Evolutionary conservation across 1,140 invertebrate species (phyloP).

Genomic region (Cotesia chilonis): DNA sequence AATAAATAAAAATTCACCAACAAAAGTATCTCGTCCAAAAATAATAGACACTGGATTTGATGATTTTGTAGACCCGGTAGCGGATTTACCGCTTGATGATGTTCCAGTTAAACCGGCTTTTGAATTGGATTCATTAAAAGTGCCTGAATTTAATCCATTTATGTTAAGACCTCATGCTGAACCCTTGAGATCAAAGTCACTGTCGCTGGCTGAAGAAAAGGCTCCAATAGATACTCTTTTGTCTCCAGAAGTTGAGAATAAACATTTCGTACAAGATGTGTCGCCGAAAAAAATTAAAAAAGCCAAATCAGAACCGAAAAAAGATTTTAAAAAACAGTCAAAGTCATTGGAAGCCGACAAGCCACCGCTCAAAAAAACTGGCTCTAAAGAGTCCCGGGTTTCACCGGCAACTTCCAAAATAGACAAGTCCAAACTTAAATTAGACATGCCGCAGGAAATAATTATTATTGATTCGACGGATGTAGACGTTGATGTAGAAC

Average conservation of each 20-base stretch:
- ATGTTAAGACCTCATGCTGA: conserved; percentile 61
- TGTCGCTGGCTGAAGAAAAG: conserved; percentile 64
- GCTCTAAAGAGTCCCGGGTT: conserved; percentile 55
- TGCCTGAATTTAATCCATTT: conserved; percentile 63
- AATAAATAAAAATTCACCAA: conserved; percentile 51
- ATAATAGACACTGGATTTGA: conserved; percentile 63
- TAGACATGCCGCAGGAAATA: conserved; percentile 64
- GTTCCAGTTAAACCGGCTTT: conserved; percentile 61
- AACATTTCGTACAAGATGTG: conserved; percentile 59
- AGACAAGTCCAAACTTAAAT: conserved; percentile 62
- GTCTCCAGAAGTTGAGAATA: conserved; percentile 61
- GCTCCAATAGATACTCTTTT: conserved; percentile 62
- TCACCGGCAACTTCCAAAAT: conserved; percentile 57
- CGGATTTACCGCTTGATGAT: conserved; percentile 63
- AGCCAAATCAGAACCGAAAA: conserved; percentile 56
- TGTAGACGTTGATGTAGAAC: conserved; percentile 38
- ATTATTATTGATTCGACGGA: conserved; percentile 64
- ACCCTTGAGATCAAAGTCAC: conserved; percentile 59
- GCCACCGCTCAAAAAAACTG: conserved; percentile 57
- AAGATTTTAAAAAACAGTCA: conserved; percentile 63
- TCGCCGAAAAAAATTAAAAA: conserved; percentile 59
- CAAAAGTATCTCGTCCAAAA: conserved; percentile 54
- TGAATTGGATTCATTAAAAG: conserved; percentile 62
- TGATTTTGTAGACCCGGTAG: conserved; percentile 64
- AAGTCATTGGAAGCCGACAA: conserved; percentile 64